Percentiles rank a stretch among this genome's conserved stretches.
Conservation (phyloP, 2,797 vertebrate genomes). For the Mormyrus hasselquistii region DNA sequence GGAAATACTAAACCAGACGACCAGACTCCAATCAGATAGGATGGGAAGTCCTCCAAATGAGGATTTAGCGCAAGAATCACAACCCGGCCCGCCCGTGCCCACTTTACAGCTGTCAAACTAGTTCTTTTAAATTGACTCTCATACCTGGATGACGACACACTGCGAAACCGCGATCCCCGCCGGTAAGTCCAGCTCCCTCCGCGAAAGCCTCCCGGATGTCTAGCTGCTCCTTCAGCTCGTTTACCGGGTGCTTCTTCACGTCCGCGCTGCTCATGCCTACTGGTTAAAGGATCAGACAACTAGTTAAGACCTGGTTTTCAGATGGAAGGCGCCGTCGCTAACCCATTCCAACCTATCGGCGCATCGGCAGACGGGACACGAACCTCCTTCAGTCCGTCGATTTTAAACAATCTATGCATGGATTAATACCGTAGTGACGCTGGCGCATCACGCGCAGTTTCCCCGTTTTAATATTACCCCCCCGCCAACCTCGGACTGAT, state of each 20-base stretch:
- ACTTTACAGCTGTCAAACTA: background rate
- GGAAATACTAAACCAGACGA: background rate
- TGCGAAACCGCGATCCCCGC: slow-evolving; percentile 19
- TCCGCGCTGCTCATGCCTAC: slow-evolving; percentile 52
- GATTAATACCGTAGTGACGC: background rate
- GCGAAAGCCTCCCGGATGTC: slow-evolving; percentile 44
- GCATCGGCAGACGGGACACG: background rate
- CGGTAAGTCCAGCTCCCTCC: slow-evolving; percentile 15
- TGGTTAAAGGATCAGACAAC: background rate
- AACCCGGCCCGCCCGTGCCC: background rate
- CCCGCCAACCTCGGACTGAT: background rate
- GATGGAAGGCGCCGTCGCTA: background rate
- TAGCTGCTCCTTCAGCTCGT: slow-evolving; percentile 69
- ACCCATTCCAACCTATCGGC: background rate
- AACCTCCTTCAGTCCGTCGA: background rate
- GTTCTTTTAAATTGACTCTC: slow-evolving; percentile 25
- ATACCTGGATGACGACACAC: slow-evolving; percentile 10
- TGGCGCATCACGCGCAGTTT: background rate
- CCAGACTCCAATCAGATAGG: background rate
- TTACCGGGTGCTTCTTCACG: slow-evolving; percentile 66
- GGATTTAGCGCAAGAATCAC: background rate
- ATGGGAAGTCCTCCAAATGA: background rate
- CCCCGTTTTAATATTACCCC: background rate
- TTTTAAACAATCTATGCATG: background rate
- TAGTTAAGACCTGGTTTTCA: background rate